Base-by-base conservation (phyloP, 2,888 invertebrate genomes). In the Drosophila falleni region DNA sequence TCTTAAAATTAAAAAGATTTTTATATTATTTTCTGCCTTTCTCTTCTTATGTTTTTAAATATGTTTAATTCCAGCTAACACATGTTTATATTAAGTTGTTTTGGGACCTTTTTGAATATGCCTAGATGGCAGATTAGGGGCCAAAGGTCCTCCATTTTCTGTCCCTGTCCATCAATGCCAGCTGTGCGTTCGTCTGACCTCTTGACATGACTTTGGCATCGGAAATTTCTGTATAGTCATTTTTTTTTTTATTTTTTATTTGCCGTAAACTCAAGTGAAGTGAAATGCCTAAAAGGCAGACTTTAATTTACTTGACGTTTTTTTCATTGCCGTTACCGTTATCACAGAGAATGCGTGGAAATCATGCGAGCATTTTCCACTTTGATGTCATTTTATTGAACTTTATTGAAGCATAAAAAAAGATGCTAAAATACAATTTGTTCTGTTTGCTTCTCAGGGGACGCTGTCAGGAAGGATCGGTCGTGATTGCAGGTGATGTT, bases 341-440 rank as follows among this genome's bases (percentile, higher is more conserved):
- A 51, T n/a, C n/a, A 50, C 58, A 19, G 6, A 13, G 29, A 47
- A 29, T 35, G 49, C n/a, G 59, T 62, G 51, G 31, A 71, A 77
- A 77, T 72, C 53, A 49, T 56, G 63, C 44, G 31, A 59, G 46
- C 41, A 31, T 46, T 70, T 70, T 68, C 33, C 66, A 67, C 64
- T 83, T 76, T 78, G 76, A 73, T 76, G 84, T 83, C 68, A 60
- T 76, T 87, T 84, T 87, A 84, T 89, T 89, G 74, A 78, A 84
- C 81, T 81, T 80, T 86, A 86, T 82, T 86, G 71, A 70, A 72
- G 83, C 86, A 86, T 80, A 82, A 82, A 87, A 66, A 60, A 50
- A n/a, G n/a, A 72, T 64, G 59, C 63, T 61, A 56, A 81, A 81
- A 71, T 50, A 70, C 65, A 71, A 71, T 49, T 68, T 74, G 58